A percentile compares a stretch with the other conserved stretches of the same genome.
phyloP scores from a whole-genome alignment of 2,888 invertebrate genomes.

The Heteromyza rotundicornis region DNA sequence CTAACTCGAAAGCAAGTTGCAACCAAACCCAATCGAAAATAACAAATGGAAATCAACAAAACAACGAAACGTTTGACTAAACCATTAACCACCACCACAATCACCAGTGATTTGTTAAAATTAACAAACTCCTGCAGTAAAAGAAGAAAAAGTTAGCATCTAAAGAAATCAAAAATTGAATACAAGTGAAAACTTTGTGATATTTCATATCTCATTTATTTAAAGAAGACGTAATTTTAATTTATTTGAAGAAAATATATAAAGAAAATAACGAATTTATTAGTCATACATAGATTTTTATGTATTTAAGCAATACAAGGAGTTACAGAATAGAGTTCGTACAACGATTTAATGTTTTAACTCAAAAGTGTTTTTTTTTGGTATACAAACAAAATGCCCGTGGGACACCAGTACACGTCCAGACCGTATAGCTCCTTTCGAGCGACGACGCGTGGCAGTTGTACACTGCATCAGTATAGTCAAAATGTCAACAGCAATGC shows the following conservation, averaged over 20 bases:
- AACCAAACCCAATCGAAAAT: conserved; percentile 24
- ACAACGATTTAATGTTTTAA: neutral
- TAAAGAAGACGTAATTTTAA: neutral
- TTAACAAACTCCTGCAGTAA: conserved; percentile 21
- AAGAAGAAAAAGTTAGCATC: conserved; percentile 24
- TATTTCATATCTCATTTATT: conserved; percentile 3
- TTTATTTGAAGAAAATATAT: neutral
- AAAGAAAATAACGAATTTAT: conserved; percentile 32
- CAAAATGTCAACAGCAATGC: conserved; percentile 24
- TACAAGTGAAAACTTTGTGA: conserved; percentile 14
- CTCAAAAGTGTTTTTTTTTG: neutral
- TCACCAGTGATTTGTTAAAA: conserved; percentile 25
- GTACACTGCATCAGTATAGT: conserved; percentile 35
- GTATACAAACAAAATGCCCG: conserved; percentile 53
- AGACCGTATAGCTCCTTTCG: conserved; percentile 63
- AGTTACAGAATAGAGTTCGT: neutral
- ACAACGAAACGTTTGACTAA: conserved; percentile 7
- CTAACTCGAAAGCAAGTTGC: conserved; percentile 43
- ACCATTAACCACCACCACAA: conserved; percentile 21
- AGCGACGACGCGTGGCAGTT: conserved; percentile 50
- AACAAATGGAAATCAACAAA: conserved; percentile 19
- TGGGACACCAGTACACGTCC: conserved; percentile 57
- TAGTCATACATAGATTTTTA: conserved; percentile 4
- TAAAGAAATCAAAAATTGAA: neutral
- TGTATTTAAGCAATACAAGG: conserved; percentile 20